These are phyloP conservation scores for Sparidentex hasta DNA, from an alignment of 2,797 vertebrate genomes.

Conservation along the genomic window DNA sequence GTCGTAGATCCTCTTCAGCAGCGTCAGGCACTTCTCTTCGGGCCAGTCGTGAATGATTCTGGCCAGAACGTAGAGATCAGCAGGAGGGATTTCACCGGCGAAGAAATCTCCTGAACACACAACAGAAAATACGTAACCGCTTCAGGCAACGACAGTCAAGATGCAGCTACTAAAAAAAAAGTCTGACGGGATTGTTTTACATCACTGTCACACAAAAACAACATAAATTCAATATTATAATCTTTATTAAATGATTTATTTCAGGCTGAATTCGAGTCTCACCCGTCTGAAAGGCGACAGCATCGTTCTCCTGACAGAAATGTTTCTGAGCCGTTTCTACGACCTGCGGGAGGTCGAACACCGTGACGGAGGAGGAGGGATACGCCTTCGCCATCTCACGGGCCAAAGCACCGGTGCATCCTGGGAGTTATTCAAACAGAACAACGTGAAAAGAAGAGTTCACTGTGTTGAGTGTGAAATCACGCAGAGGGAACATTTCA, in stretches of 20 bases:
- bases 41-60: constrained; percentile 87
- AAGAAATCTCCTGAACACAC: constrained; percentile 82
- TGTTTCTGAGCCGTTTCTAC: constrained; percentile 75
- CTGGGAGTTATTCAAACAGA: constrained; percentile 60
- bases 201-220: no score
- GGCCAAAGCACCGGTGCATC: constrained; percentile 85
- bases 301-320: constrained; percentile 74
- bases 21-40: constrained; percentile 78
- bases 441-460: no score
- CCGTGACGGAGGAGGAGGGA: constrained; percentile 76
- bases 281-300: constrained; percentile 78
- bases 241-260: no score
- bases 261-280: constrained; percentile 6
- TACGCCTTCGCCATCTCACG: constrained; percentile 78
- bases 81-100: constrained; percentile 76
- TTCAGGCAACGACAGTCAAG: neutral
- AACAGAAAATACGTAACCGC: neutral
- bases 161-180: no score
- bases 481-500: neutral
- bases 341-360: constrained; percentile 83
- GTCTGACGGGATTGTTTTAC: no score
- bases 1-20: constrained; percentile 80
- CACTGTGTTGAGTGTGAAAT: neutral
- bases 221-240: no score
- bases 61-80: constrained; percentile 83